Percentiles rank a stretch among this genome's conserved stretches.
phyloP scores from a whole-genome alignment of 2,113 vertebrate species.

The Nipponia nippon region DNA sequence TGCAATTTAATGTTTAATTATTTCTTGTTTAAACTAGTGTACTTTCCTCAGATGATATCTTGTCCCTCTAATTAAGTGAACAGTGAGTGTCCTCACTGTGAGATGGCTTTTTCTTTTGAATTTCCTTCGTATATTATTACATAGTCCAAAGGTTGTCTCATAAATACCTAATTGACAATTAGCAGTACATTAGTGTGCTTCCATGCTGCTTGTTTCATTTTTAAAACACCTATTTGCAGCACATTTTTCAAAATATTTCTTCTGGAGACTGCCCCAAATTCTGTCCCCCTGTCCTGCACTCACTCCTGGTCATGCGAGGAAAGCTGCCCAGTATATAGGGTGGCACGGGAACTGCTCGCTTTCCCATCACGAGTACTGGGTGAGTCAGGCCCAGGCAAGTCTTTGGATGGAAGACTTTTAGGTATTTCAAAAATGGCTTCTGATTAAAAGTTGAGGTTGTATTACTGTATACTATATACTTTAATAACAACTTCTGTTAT shows the following conservation, averaged over 20 bases:
- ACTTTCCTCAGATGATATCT: not conserved
- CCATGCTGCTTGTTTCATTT: not conserved
- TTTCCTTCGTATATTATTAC: not conserved
- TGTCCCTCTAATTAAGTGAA: not conserved
- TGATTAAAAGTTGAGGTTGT: not conserved
- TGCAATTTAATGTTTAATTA: conserved; percentile 8
- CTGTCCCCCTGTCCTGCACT: not conserved
- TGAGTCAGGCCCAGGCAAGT: not conserved
- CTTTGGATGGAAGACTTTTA: not conserved
- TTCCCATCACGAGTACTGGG: rapidly evolving
- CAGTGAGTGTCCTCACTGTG: not conserved
- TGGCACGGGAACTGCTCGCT: not conserved
- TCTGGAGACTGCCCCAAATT: not conserved
- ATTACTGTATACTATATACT: not conserved
- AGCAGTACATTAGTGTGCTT: not conserved
- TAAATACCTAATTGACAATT: not conserved
- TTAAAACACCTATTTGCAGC: not conserved
- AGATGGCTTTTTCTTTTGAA: not conserved
- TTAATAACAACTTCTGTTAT: not conserved
- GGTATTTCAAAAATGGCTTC: not conserved
- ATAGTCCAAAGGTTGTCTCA: not conserved
- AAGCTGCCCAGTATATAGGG: not conserved
- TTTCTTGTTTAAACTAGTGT: not conserved
- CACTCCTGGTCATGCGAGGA: not conserved
- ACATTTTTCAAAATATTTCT: not conserved